These are phyloP conservation scores for Brachypodius melanocephalos DNA, from an alignment of 2,113 vertebrate genomes.

Conservation along the genomic window DNA sequence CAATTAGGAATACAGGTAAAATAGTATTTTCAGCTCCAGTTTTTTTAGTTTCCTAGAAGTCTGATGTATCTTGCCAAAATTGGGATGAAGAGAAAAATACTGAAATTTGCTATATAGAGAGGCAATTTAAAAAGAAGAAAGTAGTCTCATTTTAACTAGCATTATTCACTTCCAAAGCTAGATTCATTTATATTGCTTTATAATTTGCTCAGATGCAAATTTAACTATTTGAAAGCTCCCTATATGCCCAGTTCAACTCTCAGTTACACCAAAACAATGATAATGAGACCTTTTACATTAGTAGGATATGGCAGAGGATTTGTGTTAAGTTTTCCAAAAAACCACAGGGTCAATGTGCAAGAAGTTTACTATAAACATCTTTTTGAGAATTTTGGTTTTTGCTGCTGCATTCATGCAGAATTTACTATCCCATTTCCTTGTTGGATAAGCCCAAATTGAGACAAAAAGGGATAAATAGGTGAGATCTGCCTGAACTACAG, in stretches of 20 bases:
- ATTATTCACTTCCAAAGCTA: background rate
- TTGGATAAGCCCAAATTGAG: background rate
- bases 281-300: background rate
- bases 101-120: background rate
- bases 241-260: background rate
- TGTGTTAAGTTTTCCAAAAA: background rate
- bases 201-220: background rate
- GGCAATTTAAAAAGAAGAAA: background rate
- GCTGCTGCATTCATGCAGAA: background rate
- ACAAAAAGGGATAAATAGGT: background rate
- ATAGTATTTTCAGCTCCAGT: background rate
- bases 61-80: background rate
- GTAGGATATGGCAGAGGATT: background rate
- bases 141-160: background rate
- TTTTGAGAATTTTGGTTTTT: background rate
- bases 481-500: background rate
- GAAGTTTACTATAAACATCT: background rate
- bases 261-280: background rate
- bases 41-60: background rate
- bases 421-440: background rate
- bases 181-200: background rate
- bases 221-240: background rate
- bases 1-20: background rate
- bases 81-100: background rate
- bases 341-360: background rate